These are phyloP conservation scores for Todiramphus saurophagus DNA, from an alignment of 2,113 vertebrate genomes.

Conservation along the genomic window DNA sequence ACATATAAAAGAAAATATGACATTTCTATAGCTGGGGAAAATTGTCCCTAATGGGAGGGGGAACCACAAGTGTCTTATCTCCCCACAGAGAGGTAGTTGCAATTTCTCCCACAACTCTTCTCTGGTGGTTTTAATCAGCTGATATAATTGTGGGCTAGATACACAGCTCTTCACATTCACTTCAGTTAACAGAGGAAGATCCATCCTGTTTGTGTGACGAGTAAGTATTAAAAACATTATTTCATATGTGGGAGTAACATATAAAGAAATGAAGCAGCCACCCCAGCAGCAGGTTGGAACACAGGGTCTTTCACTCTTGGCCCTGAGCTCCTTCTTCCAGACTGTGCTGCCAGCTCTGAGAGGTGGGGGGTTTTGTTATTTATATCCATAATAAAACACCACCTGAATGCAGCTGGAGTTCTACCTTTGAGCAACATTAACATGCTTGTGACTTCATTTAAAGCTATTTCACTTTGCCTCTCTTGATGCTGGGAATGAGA, in stretches of 20 bases:
- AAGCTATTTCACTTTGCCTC: constrained; percentile 17
- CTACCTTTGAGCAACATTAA: neutral
- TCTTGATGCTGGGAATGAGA: neutral
- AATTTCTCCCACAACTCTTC: neutral
- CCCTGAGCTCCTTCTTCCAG: neutral
- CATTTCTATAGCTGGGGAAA: neutral
- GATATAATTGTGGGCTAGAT: neutral
- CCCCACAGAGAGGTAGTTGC: neutral
- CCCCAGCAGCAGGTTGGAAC: neutral
- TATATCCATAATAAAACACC: neutral
- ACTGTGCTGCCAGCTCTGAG: neutral
- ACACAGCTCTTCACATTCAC: neutral
- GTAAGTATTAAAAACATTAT: neutral
- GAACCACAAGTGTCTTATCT: neutral
- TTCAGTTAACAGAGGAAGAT: neutral
- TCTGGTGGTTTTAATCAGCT: neutral
- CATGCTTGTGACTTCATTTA: neutral
- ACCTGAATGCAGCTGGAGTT: constrained; percentile 30
- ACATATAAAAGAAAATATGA: neutral
- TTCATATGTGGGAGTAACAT: accelerated
- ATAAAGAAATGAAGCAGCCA: neutral
- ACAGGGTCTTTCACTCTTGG: neutral
- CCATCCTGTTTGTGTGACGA: neutral
- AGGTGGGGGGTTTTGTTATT: neutral
- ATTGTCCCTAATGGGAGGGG: neutral